phyloP scores from a whole-genome alignment of 2,888 invertebrate genomes.

The Seira musarum region DNA sequence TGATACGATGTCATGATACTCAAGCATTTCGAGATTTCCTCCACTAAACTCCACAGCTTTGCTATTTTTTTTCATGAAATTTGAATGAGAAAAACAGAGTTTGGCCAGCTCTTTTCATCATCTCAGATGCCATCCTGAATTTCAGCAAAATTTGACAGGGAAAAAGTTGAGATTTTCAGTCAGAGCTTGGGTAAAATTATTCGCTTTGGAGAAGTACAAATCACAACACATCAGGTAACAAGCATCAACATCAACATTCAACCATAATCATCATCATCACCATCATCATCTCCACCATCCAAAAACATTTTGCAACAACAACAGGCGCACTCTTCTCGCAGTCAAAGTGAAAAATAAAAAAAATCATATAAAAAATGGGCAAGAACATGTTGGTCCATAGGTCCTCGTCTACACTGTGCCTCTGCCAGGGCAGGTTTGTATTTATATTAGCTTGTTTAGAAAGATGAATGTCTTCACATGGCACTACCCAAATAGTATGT shows the following conservation, averaged over 20 bases:
- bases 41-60: no score
- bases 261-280: conserved; percentile 14
- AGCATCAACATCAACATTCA: conserved; percentile 12
- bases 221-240: conserved; percentile 50
- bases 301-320: background rate
- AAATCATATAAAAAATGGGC: no score
- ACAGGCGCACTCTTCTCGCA: no score
- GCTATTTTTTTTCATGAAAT: conserved; percentile 54
- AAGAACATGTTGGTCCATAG: no score
- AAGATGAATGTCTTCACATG: conserved; percentile 34
- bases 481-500: no score
- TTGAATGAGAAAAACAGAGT: conserved; percentile 53
- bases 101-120: conserved; percentile 53
- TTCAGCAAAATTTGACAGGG: conserved; percentile 55
- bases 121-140: conserved; percentile 48
- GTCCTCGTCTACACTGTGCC: no score
- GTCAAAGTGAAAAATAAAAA: no score
- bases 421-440: conserved; percentile 39
- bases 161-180: conserved; percentile 29
- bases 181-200: no score
- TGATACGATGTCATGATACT: no score
- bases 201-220: conserved; percentile 19
- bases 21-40: no score
- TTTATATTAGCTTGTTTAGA: conserved; percentile 24
- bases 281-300: conserved; percentile 17